Evolutionary conservation across 2,113 vertebrate species (phyloP), one percentile per base, ranked within the genome.

Genomic region (Pristiophorus japonicus): DNA sequence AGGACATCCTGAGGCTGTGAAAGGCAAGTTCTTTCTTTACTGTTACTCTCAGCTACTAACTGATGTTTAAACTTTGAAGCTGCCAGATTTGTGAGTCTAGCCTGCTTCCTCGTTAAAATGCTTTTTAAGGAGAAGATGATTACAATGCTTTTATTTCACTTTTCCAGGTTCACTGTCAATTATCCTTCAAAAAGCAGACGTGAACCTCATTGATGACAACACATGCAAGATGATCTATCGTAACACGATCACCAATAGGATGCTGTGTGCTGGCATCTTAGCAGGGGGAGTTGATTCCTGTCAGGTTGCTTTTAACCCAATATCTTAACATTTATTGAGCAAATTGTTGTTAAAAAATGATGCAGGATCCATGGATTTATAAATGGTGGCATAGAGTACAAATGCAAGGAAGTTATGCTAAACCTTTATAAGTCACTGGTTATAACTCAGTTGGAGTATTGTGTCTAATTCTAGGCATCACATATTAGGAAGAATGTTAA

Each of bases 241-340:
- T 51, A 4, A 38, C 0, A 55, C n/a, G n/a, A n/a, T 92, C n/a
- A 92, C 90, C 22, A 11, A n/a, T 5, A 92, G 55, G 27, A 92
- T 92, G 90, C 90, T 92, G 62, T 92, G 90, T 92, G 90, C 90
- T 92, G 90, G 90, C 30, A 20, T 92, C 12, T 92, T 92, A 92
- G 3, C 34, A 18, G 90, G 90, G 10, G 90, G 59, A 92, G 62
- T 92, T 6, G 90, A 65, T 92, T 62, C 90, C 24, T 92, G 90
- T 38, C 59, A 63, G 90, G 90, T 92, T 65, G 8, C 4, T 20
- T 63, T 42, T 66, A 55, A 88, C 47, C 2, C 73, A 78, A 27
- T 59, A 55, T 14, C 47, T 55, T 78, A 34, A n/a, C n/a, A 84
- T 45, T 10, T 55, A 24, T 30, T 55, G 24, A 88, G 10, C 10